Evolutionary conservation across 2,888 invertebrate species (phyloP), one percentile per base, ranked within the genome.

Genomic region (Ochropleura leucogaster): DNA sequence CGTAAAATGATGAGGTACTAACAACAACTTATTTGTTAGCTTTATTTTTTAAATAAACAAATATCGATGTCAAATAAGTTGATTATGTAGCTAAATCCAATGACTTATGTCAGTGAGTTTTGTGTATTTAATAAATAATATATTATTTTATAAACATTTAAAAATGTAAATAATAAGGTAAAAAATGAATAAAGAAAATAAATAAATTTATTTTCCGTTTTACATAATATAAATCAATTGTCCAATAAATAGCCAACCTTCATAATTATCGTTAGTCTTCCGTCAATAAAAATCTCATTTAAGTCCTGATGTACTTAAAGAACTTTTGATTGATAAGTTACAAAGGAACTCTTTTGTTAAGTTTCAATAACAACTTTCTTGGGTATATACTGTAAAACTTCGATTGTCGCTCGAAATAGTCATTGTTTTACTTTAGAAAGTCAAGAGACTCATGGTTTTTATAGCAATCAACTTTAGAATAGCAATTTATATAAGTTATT

Each of bases 301-400:
- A 67, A 72, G 55, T 51, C 55, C n/a, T 55, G 1, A n/a, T 44
- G 40, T 80, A 55, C 47, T 63, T 68, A 40, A 12, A n/a, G 69
- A 82, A 82, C 42, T 82, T 81, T 72, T 64, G 68, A 82, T 77
- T 82, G 63, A 77, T 72, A 82, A 67, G 49, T 77, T 82, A 20
- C 40, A 59, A 76, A 76, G 42, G 18, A 55, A 71, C 75, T 76
- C 60, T 74, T 70, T 46, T 44, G 46, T 5, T 64, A 67, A 67
- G 62, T 69, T 62, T 63, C 68, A 77, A 77, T 82, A 63, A 59
- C 30, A 66, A 85, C 42, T 85, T 77, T 71, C 77, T 68, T 68
- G 14, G 2, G 7, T 47, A 16, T 12, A 60, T 67, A 47, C 46
- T 79, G 60, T 81, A 65, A 47, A 70, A 68, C 40, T 68, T 81